A percentile compares a stretch with the other conserved stretches of the same genome.
Conservation (phyloP, 2,888 invertebrate genomes). For the Panzeria rudis region DNA sequence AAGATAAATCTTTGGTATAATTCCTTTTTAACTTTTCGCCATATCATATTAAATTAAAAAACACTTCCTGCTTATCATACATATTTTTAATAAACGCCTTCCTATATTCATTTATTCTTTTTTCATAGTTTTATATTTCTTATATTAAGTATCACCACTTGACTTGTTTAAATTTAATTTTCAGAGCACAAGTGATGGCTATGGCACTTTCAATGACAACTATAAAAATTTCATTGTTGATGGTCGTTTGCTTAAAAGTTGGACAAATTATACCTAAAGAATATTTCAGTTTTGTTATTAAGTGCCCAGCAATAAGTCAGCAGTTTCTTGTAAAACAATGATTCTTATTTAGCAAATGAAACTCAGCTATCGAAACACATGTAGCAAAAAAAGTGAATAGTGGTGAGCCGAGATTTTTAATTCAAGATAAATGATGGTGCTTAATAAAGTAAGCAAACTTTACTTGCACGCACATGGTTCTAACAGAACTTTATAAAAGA, state of each 20-base stretch:
- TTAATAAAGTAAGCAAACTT: background rate
- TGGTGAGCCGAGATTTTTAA: background rate
- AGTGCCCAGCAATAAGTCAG: conserved; percentile 46
- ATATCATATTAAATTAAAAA: no score
- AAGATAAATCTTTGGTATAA: no score
- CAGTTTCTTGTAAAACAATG: conserved; percentile 26
- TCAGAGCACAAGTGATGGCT: background rate
- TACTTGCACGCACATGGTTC: background rate
- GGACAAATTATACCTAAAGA: background rate
- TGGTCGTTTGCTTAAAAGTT: conserved; percentile 14
- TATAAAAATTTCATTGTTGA: conserved; percentile 1
- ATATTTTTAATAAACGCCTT: no score
- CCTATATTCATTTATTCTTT: no score
- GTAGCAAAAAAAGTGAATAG: background rate
- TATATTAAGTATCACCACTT: background rate
- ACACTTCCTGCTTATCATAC: no score
- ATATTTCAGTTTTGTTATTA: conserved; percentile 27
- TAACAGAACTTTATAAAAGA: background rate
- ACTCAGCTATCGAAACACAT: no score
- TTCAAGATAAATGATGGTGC: conserved; percentile 25
- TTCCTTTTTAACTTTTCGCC: no score
- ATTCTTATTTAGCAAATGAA: conserved; percentile 23
- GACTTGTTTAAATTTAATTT: background rate
- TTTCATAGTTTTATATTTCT: no score
- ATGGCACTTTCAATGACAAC: background rate